Evolutionary conservation across 1,140 invertebrate species (phyloP), one percentile per base, ranked within the genome.

Genomic region (Neotoxoptera formosana): DNA sequence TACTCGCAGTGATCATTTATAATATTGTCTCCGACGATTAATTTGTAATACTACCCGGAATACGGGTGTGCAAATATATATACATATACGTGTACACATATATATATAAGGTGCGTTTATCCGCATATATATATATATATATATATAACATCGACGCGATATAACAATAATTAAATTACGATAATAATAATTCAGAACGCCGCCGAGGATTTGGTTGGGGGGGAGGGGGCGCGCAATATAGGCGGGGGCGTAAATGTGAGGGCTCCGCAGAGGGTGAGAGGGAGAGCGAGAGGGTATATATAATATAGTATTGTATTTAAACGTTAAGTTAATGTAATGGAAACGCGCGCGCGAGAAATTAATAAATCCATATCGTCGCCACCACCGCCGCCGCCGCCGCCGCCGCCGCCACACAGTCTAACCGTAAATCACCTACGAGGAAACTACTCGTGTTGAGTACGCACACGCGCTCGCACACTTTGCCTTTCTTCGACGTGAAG

Each of bases 141-240:
- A 76, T n/a, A 67, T 67, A 76, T n/a, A n/a, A 76, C 14, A n/a
- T 76, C n/a, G 30, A 34, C 20, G 86, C 47, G 45, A 87, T 87
- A 48, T 45, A 87, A 87, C 47, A 87, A 87, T 87, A 87, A 87
- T 87, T 87, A 51, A 87, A 87, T 87, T 51, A n/a, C 45, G 17
- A 87, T 48, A 34, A 87, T 87, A 87, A 87, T 87, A 87, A 51
- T 51, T 41, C 30, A 87, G 2, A 45, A 47, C 23, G 4, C 36
- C 7, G 17, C 14, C 25, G 2, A n/a, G 25, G 36, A 87, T 86
- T 47, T n/a, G n/a, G n/a, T n/a, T n/a, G n/a, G 3, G 17, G 6
- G 30, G 84, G 51, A 48, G 47, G 47, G 47, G 47, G 47, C 7
- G 51, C 17, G 45, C 8, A 84, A 45, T 25, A 86, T 8, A 30